These are phyloP conservation scores for Chaetops frenatus DNA, from an alignment of 2,113 vertebrate genomes.

Conservation along the genomic window DNA sequence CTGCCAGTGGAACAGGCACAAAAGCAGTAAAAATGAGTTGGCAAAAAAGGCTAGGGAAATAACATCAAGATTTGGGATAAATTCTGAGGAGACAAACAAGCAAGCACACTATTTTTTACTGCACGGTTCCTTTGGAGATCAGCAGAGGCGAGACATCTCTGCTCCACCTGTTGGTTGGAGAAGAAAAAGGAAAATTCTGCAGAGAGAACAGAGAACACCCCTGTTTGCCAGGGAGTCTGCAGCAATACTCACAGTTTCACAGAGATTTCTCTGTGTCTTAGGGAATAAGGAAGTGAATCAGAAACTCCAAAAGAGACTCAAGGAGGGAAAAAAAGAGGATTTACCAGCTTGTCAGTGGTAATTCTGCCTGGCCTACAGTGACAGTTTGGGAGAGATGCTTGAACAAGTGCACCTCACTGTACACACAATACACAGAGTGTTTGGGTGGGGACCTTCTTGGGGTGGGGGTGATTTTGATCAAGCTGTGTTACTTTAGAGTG, in stretches of 20 bases:
- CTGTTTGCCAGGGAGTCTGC: neutral
- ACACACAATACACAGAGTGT: neutral
- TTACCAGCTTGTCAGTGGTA: neutral
- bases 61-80: accelerated
- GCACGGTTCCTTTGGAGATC: neutral
- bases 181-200: neutral
- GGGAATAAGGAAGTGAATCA: neutral
- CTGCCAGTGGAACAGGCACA: neutral
- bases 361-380: neutral
- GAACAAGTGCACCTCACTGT: neutral
- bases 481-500: neutral
- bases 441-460: neutral
- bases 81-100: neutral
- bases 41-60: neutral
- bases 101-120: neutral
- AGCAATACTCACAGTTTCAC: neutral
- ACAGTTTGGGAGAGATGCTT: neutral
- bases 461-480: neutral
- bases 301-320: neutral
- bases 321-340: neutral
- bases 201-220: accelerated
- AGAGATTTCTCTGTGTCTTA: neutral
- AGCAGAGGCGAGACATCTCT: neutral
- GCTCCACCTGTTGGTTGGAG: neutral
- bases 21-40: neutral